phyloP scores from a whole-genome alignment of 2,113 vertebrate species.

The Salminus brasiliensis region DNA sequence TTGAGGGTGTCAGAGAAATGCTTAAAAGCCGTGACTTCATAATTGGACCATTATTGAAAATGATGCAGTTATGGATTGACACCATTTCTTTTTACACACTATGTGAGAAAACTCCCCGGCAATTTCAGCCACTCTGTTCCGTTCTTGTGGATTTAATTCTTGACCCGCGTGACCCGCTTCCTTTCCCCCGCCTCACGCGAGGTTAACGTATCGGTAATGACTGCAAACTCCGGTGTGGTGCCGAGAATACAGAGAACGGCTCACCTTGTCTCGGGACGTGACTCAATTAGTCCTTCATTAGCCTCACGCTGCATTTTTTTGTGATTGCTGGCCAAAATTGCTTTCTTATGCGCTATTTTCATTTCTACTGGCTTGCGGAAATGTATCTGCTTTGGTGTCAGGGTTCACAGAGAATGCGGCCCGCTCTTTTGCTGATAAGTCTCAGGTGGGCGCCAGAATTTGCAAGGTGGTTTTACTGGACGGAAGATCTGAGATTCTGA shows the following conservation, averaged over 20 bases:
- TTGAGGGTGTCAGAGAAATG: constrained; percentile 61
- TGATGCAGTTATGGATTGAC: constrained; percentile 73
- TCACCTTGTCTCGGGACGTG: constrained; percentile 60
- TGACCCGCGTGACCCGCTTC: constrained; percentile 69
- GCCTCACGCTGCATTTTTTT: constrained; percentile 53
- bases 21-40: constrained; percentile 69
- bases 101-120: constrained; percentile 14
- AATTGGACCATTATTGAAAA: constrained; percentile 73
- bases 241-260: constrained; percentile 37
- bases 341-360: constrained; percentile 74
- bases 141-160: constrained; percentile 64
- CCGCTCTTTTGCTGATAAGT: constrained; percentile 39
- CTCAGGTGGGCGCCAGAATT: constrained; percentile 40
- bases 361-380: constrained; percentile 53
- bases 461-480: constrained; percentile 24
- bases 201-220: constrained; percentile 73
- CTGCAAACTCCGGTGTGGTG: constrained; percentile 31
- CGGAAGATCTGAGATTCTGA: constrained; percentile 34
- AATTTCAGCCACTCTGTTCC: constrained; percentile 6
- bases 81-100: constrained; percentile 13
- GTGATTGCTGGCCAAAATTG: constrained; percentile 71
- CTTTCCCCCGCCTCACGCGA: constrained; percentile 63
- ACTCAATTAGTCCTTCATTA: constrained; percentile 66
- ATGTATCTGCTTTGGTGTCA: constrained; percentile 62
- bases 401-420: constrained; percentile 45